Base-by-base conservation (phyloP, 2,113 vertebrate species). In the Choloepus hoffmanni region DNA sequence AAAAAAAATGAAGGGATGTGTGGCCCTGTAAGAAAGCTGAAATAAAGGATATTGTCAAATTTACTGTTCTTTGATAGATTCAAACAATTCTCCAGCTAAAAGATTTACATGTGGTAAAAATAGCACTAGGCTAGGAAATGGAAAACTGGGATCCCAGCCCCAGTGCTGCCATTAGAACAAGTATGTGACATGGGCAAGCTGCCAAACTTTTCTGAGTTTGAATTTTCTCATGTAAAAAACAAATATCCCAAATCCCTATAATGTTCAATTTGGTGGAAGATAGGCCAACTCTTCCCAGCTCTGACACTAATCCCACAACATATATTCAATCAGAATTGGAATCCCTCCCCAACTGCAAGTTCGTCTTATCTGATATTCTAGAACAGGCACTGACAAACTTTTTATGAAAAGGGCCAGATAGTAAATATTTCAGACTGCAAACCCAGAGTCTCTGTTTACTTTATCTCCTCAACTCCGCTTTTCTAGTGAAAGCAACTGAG, bases 161-260 rank as follows among this genome's bases (percentile, higher is more conserved):
- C 33, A 74, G 14, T 30, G 81, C 33, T 94, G 36, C 53, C 11
- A 12, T 70, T 87, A 79, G 77, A 76, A 81, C 63, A 90, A 74
- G n/a, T 86, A 15, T 55, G 3, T 18, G 45, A 62, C 50, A 16
- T 12, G 7, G 85, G 73, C 28, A 85, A 74, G 21, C 7, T 18
- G 33, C 73, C 94, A 86, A 0, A 62, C 53, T 15, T 76, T 48
- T 95, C 43, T 40, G 45, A 92, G 63, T 19, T 53, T 72, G 19
- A 58, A n/a, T 85, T 91, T 93, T 85, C 45, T 91, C 55, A 85
- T n/a, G 7, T 73, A 24, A 43, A 85, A 89, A 79, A n/a, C 30
- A 85, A 58, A 83, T 60, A 12, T 43, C 68, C 55, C 30, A 4
- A 53, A 95, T 60, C 79, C 36, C 43, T 89, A 23, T 79, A 36